These are phyloP conservation scores for Papilio glaucus DNA, from an alignment of 1,140 invertebrate species.

Conservation along the genomic window DNA sequence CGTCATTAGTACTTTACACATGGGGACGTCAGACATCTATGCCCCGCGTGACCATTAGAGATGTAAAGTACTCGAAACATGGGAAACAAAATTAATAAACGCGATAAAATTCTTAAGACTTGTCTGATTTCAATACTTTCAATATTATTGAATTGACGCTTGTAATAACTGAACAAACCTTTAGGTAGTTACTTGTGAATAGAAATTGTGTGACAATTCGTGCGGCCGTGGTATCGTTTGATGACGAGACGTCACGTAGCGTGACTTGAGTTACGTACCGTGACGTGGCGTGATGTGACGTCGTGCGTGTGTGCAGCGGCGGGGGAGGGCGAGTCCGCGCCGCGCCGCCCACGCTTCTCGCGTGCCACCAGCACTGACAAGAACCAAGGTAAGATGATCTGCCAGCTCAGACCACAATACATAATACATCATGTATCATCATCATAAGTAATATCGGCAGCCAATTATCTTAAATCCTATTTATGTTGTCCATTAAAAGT, in stretches of 20 bases:
- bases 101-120: too few species aligned
- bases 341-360: constrained; percentile 78
- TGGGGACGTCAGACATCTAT: too few species aligned
- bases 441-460: not conserved
- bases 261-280: constrained; percentile 41
- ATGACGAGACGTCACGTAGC: constrained; percentile 11
- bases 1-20: too few species aligned
- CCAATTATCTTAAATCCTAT: not conserved
- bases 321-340: constrained; percentile 59
- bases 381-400: constrained; percentile 66
- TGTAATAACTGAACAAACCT: not conserved
- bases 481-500: not conserved
- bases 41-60: too few species aligned
- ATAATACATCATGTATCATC: not conserved
- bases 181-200: constrained; percentile 25
- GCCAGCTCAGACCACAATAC: not conserved
- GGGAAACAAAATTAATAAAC: too few species aligned
- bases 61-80: too few species aligned
- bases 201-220: constrained; percentile 25
- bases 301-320: constrained; percentile 59
- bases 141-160: too few species aligned
- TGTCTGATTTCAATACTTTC: too few species aligned
- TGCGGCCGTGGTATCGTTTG: constrained; percentile 24
- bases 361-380: constrained; percentile 78
- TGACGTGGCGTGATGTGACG: constrained; percentile 36